These are phyloP conservation scores for Eulithis prunata DNA, from an alignment of 2,888 invertebrate genomes.

Conservation along the genomic window DNA sequence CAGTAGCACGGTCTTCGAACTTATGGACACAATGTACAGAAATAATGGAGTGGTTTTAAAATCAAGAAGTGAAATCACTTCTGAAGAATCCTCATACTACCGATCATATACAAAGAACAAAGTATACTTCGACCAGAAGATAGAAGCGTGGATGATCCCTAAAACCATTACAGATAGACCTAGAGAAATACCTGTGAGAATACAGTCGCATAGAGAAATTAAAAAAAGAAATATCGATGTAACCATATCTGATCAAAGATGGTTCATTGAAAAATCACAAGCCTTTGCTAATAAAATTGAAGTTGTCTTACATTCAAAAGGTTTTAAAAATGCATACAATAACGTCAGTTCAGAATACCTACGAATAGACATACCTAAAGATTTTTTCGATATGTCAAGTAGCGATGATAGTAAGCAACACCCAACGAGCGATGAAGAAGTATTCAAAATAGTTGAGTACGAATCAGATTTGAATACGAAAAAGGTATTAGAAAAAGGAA, in stretches of 20 bases:
- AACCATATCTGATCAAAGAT: slow-evolving; percentile 58
- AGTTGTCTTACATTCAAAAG: slow-evolving; percentile 62
- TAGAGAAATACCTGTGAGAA: slow-evolving; percentile 37
- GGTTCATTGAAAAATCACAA: slow-evolving; percentile 65
- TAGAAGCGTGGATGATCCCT: slow-evolving; percentile 75
- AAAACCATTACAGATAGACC: slow-evolving; percentile 52
- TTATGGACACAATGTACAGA: slow-evolving; percentile 65
- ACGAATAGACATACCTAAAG: slow-evolving; percentile 69
- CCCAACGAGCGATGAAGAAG: slow-evolving; percentile 67
- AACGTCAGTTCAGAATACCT: slow-evolving; percentile 61
- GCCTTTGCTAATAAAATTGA: slow-evolving; percentile 64
- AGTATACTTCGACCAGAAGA: slow-evolving; percentile 60
- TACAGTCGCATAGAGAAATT: slow-evolving; percentile 23
- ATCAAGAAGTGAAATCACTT: slow-evolving; percentile 62
- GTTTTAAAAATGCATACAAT: slow-evolving; percentile 45
- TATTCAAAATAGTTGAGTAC: slow-evolving; percentile 72
- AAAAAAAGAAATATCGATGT: slow-evolving; percentile 51
- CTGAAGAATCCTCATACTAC: slow-evolving; percentile 52
- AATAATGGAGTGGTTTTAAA: slow-evolving; percentile 55
- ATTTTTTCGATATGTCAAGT: slow-evolving; percentile 61
- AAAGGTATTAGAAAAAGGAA: slow-evolving; percentile 44
- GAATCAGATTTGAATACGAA: slow-evolving; percentile 58
- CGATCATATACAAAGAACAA: slow-evolving; percentile 50
- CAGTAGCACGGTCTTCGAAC: slow-evolving; percentile 67
- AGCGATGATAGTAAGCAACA: slow-evolving; percentile 49